Evolutionary conservation across 2,113 vertebrate species (phyloP).

Genomic region (Talpa occidentalis): DNA sequence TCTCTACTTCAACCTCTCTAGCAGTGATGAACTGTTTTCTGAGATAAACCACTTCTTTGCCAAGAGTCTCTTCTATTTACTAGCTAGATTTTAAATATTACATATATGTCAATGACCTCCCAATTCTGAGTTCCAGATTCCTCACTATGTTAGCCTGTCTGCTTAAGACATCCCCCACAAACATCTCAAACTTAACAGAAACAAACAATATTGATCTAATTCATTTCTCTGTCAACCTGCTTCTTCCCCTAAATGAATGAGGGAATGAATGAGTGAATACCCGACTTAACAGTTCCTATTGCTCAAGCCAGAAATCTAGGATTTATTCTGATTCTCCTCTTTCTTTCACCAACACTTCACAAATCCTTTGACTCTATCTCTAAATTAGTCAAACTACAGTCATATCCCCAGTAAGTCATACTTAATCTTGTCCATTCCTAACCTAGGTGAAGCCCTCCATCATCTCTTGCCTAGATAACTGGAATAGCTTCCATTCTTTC

Average conservation of each 20-base stretch:
- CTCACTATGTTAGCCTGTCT: background rate
- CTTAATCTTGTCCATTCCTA: background rate
- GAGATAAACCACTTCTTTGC: background rate
- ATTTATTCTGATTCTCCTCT: conserved; percentile 1
- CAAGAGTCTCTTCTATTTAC: background rate
- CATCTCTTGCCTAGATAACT: background rate
- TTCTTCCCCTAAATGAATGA: background rate
- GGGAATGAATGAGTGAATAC: no score
- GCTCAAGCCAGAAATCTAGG: background rate
- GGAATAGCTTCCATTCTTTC: background rate
- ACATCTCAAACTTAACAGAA: background rate
- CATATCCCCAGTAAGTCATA: background rate
- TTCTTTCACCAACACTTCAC: background rate
- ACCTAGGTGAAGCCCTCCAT: background rate
- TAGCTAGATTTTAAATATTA: background rate
- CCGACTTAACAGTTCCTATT: background rate
- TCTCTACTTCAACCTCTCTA: background rate
- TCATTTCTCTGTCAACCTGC: background rate
- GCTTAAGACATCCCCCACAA: background rate
- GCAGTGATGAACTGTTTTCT: background rate
- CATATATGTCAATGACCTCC: background rate
- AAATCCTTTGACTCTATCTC: background rate
- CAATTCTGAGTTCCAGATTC: background rate
- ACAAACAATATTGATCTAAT: background rate
- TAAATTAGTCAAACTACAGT: no score